Evolutionary conservation across 2,113 vertebrate genomes (phyloP), one percentile per base, ranked within the genome.

Genomic region (Dipodomys merriami): DNA sequence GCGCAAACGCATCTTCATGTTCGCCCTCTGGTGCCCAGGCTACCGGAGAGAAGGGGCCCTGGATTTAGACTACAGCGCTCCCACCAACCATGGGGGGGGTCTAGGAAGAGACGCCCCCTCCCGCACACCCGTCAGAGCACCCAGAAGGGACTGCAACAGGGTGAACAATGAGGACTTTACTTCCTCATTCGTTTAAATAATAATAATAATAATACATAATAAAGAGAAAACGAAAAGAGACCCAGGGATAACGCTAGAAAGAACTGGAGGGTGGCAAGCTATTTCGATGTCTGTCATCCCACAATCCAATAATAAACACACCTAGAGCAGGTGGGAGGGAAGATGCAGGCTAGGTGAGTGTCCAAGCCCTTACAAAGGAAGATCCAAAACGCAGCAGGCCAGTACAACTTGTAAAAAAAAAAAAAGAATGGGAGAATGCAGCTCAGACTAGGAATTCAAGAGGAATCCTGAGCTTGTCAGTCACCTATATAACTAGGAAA

Each of bases 141-240:
- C 0, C 77, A 5, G 53, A 85, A 64, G 6, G 6, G 25, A 16
- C 12, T 23, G 46, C n/a, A 77, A 57, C 57, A 25, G 57, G 6
- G 19, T 33, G 60, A 71, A 83, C 25, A 64, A 74, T 39, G 33
- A 81, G 44, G 71, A 84, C 60, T 84, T 60, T 74, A 84, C 60
- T 84, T 60, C 83, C 7, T 5, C 89, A 82, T 95, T 95, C 57
- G 49, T 94, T 87, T 44, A 80, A 44, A 60, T 44, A n/a, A 25
- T 71, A 12, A 53, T 10, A 53, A 53, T 39, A 39, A 53, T 11
- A 53, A 53, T 11, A 53, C 8, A 53, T 9, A 57, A 57, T 16
- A 19, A 18, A 29, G 30, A 25, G 1, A 53, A 13, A 64, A 46
- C 25, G 19, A 64, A 76, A 77, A 76, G 44, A 87, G 23, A 20